Conservation (phyloP, 2,888 invertebrate species). For the Apamea sordens region DNA sequence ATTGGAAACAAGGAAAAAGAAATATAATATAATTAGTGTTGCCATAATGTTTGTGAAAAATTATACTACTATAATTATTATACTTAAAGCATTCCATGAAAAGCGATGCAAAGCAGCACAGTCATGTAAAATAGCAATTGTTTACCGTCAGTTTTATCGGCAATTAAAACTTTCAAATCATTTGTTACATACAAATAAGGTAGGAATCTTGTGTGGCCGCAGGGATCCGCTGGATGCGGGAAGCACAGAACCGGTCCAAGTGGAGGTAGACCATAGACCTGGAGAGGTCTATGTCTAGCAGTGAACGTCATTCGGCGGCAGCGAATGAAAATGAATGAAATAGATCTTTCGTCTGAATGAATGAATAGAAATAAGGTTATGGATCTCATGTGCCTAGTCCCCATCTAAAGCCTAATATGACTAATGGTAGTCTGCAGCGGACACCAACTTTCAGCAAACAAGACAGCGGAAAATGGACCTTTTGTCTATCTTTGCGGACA, state of each 20-base stretch:
- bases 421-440: slow-evolving; percentile 9
- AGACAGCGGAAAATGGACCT: slow-evolving; percentile 16
- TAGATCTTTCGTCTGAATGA: neutral
- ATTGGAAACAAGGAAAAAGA: too few species aligned
- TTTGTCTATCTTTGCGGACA: slow-evolving; percentile 13
- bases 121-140: too few species aligned
- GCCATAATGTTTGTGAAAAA: too few species aligned
- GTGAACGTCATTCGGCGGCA: neutral
- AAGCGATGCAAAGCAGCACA: too few species aligned
- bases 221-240: too few species aligned
- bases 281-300: neutral
- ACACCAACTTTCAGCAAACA: slow-evolving; percentile 2
- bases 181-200: neutral
- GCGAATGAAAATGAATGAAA: too few species aligned
- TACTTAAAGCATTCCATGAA: too few species aligned
- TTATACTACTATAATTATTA: too few species aligned
- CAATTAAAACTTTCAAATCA: neutral
- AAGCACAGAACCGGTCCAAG: neutral
- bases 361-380: neutral
- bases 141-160: too few species aligned
- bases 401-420: neutral
- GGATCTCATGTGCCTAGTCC: neutral
- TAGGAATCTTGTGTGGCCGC: neutral
- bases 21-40: too few species aligned
- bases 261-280: neutral